Conservation (phyloP, 2,888 invertebrate genomes). For the Ophion costatus region DNA sequence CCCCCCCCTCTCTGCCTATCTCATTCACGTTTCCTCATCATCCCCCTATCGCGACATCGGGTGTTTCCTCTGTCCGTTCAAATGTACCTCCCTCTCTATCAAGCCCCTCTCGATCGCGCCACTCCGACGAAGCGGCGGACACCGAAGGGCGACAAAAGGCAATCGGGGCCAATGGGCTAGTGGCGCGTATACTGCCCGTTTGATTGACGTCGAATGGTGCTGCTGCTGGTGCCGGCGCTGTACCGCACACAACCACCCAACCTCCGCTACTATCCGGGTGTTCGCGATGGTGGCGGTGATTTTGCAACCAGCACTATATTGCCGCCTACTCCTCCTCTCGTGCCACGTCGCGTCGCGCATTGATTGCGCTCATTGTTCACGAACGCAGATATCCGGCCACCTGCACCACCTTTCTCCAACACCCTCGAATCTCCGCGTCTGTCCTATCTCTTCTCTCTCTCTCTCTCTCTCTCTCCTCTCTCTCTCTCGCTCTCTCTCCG, state of each 20-base stretch:
- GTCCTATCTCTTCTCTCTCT: slow-evolving; percentile 11
- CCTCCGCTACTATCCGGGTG: slow-evolving; percentile 9
- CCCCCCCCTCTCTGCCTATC: slow-evolving; percentile 24
- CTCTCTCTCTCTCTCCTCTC: slow-evolving; percentile 1
- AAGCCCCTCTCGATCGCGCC: slow-evolving; percentile 32
- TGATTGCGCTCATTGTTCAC: slow-evolving; percentile 82
- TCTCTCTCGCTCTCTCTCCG: not conserved
- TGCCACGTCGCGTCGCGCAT: slow-evolving; percentile 70
- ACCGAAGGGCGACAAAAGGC: slow-evolving; percentile 78
- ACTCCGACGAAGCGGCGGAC: slow-evolving; percentile 59
- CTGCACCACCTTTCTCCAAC: slow-evolving; percentile 61
- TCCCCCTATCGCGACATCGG: slow-evolving; percentile 11
- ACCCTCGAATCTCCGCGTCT: slow-evolving; percentile 12
- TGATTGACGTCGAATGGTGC: slow-evolving; percentile 80
- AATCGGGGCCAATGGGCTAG: slow-evolving; percentile 81
- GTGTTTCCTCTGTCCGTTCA: slow-evolving; percentile 29
- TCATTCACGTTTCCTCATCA: slow-evolving; percentile 10
- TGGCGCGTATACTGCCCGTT: slow-evolving; percentile 76
- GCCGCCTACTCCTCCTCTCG: slow-evolving; percentile 36
- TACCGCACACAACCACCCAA: slow-evolving; percentile 26
- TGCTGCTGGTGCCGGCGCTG: slow-evolving; percentile 18
- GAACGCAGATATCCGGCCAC: slow-evolving; percentile 73
- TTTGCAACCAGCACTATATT: slow-evolving; percentile 45
- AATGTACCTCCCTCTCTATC: slow-evolving; percentile 47
- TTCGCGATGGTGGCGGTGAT: slow-evolving; percentile 31